These are phyloP conservation scores for Stichodactyla helianthus DNA, from an alignment of 64 coral and sea anemone genomes.

Conservation along the genomic window DNA sequence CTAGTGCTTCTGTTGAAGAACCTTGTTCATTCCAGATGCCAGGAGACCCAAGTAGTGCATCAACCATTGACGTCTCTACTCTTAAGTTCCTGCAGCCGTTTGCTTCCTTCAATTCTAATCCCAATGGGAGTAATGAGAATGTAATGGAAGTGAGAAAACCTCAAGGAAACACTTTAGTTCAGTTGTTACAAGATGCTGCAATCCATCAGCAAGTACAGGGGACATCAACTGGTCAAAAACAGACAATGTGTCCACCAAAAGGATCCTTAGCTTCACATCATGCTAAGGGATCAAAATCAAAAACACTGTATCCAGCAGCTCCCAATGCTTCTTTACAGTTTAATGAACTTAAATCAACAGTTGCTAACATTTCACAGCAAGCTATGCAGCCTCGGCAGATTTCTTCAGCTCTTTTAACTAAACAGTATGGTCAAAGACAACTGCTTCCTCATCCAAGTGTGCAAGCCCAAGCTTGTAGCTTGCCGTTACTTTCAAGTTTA, in stretches of 20 bases:
- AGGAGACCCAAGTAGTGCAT: background rate
- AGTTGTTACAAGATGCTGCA: constrained; percentile 11
- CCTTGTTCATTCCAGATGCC: no score
- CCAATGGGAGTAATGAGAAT: background rate
- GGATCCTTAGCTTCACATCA: background rate
- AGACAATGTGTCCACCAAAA: background rate
- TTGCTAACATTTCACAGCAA: background rate
- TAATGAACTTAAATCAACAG: background rate
- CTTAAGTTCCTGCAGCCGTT: background rate
- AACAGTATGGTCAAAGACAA: background rate
- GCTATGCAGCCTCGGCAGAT: background rate
- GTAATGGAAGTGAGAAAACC: background rate
- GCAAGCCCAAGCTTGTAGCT: background rate
- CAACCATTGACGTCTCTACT: background rate
- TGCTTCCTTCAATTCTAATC: background rate
- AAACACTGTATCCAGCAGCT: background rate
- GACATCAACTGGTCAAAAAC: background rate
- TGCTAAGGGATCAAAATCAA: background rate
- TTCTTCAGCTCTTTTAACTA: background rate
- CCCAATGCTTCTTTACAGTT: background rate
- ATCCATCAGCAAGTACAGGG: background rate
- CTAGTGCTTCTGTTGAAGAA: background rate
- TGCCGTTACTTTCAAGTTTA: background rate
- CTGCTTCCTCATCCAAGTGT: background rate
- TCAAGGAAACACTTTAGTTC: background rate